These are phyloP conservation scores for Stegostoma tigrinum DNA, from an alignment of 2,113 vertebrate genomes.

Conservation along the genomic window DNA sequence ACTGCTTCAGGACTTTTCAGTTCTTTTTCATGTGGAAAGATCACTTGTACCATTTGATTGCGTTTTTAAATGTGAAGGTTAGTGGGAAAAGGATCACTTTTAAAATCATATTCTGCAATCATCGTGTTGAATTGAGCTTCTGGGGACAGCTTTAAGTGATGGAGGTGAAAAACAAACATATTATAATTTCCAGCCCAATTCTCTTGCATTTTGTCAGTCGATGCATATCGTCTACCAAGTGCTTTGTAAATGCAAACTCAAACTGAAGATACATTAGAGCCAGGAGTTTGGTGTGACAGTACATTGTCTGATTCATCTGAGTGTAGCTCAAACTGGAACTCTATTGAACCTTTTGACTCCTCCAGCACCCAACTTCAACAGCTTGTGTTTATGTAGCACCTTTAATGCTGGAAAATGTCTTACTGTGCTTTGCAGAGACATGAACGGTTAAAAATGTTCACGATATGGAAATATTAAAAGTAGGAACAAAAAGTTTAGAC, in stretches of 20 bases:
- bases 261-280: not conserved
- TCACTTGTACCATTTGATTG: not conserved
- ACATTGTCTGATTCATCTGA: not conserved
- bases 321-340: not conserved
- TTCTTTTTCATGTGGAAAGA: not conserved
- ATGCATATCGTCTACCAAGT: not conserved
- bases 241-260: not conserved
- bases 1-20: too few relatives aligned
- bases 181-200: not conserved
- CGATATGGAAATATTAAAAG: not conserved
- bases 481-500: not conserved
- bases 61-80: not conserved
- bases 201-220: not conserved
- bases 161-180: not conserved
- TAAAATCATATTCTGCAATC: not conserved
- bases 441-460: not conserved
- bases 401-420: not conserved
- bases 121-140: not conserved
- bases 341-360: not conserved
- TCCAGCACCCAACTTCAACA: not conserved
- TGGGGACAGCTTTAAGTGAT: not conserved
- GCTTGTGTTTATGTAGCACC: not conserved
- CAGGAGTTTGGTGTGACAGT: not conserved
- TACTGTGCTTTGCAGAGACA: not conserved
- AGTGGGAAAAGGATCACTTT: not conserved